phyloP scores from a whole-genome alignment of 1,140 invertebrate species.

The Scaptomyza graminum region DNA sequence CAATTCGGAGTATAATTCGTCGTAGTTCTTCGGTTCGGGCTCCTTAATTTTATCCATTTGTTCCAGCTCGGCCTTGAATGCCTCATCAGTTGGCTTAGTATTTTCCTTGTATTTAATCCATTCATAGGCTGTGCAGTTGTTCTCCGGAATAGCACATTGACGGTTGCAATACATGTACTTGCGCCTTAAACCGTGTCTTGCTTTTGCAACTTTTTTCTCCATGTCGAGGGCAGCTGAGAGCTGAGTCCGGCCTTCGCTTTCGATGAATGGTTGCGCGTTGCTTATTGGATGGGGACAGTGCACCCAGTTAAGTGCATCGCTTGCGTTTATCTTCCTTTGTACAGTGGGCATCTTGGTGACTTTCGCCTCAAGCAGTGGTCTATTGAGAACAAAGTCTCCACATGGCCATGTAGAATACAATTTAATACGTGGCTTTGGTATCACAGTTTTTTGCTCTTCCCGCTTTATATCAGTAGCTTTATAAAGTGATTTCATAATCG shows the following conservation, averaged over 20 bases:
- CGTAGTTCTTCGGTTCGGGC: constrained; percentile 57
- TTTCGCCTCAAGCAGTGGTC: constrained; percentile 17
- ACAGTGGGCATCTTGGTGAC: constrained; percentile 53
- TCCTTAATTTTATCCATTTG: not conserved
- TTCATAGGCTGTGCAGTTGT: constrained; percentile 47
- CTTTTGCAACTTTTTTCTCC: constrained; percentile 4
- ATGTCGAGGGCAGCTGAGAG: constrained; percentile 14
- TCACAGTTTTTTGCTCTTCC: not conserved
- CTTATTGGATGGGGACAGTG: constrained; percentile 22
- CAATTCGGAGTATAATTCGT: constrained; percentile 51
- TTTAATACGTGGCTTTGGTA: not conserved
- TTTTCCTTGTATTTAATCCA: constrained; percentile 34
- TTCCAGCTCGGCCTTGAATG: constrained; percentile 1
- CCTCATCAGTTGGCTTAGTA: constrained; percentile 1
- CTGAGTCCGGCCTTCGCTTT: not conserved
- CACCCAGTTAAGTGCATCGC: constrained; percentile 2
- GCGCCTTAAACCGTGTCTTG: not conserved
- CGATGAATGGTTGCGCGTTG: constrained; percentile 14
- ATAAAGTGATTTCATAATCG: constrained; percentile 33
- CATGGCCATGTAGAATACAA: not conserved
- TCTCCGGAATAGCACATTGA: constrained; percentile 30
- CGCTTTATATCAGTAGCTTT: not conserved
- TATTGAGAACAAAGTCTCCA: constrained; percentile 38
- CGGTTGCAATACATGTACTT: constrained; percentile 37
- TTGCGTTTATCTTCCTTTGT: constrained; percentile 14